These are phyloP conservation scores for Lepidotrigona ventralis DNA, from an alignment of 1,140 invertebrate genomes.

Conservation along the genomic window DNA sequence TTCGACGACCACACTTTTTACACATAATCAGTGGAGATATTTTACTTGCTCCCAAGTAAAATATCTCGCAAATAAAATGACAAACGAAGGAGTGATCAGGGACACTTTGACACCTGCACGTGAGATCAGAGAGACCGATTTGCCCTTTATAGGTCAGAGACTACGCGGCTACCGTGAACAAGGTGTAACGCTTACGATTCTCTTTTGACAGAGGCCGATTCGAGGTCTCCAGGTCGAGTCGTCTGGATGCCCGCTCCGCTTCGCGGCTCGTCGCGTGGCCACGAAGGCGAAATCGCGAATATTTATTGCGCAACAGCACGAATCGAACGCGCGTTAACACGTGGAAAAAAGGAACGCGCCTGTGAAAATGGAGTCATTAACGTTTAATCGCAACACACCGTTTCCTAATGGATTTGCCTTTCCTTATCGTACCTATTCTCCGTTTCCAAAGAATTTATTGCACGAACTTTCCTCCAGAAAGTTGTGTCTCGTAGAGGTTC, in stretches of 20 bases:
- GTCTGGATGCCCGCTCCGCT: slow-evolving; percentile 48
- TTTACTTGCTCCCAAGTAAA: background rate
- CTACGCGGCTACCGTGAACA: slow-evolving; percentile 14
- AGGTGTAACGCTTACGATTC: slow-evolving; percentile 30
- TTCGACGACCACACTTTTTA: background rate
- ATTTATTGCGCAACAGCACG: slow-evolving; percentile 26
- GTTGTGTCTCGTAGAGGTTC: too few species aligned
- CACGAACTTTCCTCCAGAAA: background rate
- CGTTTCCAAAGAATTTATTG: background rate
- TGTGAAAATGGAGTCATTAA: background rate
- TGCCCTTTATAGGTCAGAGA: slow-evolving; percentile 68
- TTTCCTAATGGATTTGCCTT: background rate
- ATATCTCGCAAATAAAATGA: background rate
- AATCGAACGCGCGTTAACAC: background rate
- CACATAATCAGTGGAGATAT: background rate
- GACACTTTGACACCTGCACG: background rate
- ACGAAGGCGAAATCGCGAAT: slow-evolving; percentile 50
- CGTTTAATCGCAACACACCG: background rate
- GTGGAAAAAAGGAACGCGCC: background rate
- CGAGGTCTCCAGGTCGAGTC: slow-evolving; percentile 71
- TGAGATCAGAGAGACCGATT: background rate
- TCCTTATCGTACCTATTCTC: background rate
- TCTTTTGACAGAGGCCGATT: slow-evolving; percentile 60
- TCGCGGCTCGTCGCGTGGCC: slow-evolving; percentile 23
- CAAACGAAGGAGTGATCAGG: too few species aligned